A percentile compares a stretch with the other conserved stretches of the same genome.
phyloP scores from a whole-genome alignment of 2,797 vertebrate species.

The Zenarchopterus dispar region DNA sequence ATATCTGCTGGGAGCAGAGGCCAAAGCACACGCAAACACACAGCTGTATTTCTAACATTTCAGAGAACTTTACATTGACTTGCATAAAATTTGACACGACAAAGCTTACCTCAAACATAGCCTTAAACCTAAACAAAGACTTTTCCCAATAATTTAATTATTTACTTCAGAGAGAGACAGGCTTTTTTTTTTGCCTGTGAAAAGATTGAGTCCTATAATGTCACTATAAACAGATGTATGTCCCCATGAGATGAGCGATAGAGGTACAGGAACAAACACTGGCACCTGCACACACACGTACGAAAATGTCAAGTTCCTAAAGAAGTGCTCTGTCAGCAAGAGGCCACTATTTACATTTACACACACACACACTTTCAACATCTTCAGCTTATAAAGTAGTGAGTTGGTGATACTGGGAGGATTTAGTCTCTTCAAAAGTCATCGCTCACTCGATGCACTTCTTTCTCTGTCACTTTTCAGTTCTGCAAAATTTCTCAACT shows the following conservation, averaged over 20 bases:
- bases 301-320: constrained; percentile 59
- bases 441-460: constrained; percentile 17
- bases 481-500: constrained; percentile 24
- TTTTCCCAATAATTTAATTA: background rate
- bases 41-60: background rate
- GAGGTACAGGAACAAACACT: constrained; percentile 31
- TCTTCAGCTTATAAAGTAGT: constrained; percentile 31
- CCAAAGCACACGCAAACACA: constrained; percentile 22
- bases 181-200: no score
- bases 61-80: constrained; percentile 7
- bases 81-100: background rate
- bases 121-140: background rate
- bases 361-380: constrained; percentile 29
- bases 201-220: background rate
- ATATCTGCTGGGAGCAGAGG: constrained; percentile 65
- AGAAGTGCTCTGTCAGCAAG: constrained; percentile 63
- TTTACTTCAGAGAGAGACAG: no score
- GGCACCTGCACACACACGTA: constrained; percentile 15
- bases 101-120: background rate
- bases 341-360: constrained; percentile 27
- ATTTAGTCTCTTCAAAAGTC: constrained; percentile 8
- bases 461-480: constrained; percentile 8
- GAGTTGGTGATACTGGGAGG: constrained; percentile 14
- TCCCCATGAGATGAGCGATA: constrained; percentile 1
- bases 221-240: constrained; percentile 8